Evolutionary conservation across 2,888 invertebrate species (phyloP), one percentile per base, ranked within the genome.

Genomic region (Trilocha varians): DNA sequence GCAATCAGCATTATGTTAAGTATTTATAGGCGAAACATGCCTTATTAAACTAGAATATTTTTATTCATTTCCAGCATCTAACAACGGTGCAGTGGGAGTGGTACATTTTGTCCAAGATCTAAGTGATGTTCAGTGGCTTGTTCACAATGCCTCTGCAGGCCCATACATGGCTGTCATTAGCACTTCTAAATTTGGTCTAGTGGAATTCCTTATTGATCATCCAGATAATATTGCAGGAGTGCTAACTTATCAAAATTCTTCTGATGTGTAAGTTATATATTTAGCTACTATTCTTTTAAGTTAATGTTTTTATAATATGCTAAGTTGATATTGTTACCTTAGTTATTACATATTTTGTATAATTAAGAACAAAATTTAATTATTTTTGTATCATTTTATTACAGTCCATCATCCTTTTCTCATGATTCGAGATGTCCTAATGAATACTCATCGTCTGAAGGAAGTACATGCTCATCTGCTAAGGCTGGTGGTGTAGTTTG

Each of bases 381-480:
- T 25, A 25, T 25, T 9, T 25, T 25, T 9, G 11, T 25, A 25
- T 5, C 25, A 4, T 11, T 25, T 25, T 25, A 2, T 76, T 76
- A 49, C 55, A 84, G 82, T 51, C 64, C 65, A n/a, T 58, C 48
- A 57, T 62, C 46, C 39, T 83, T 82, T 47, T 72, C 88, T 17
- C 89, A 90, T 41, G 97, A 97, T 52, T 88, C 91, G 39, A 87
- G 85, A 32, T 97, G 97, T 71, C 97, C 97, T 0, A 97, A 97
- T 78, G 88, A 91, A 62, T 89, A 88, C 57, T 92, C 91, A 45
- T 62, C 77, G 38, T 70, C 60, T 11, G 63, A 67, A 13, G 83
- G 75, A 15, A 84, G 83, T 43, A 72, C 75, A 46, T 83, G 85
- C 39, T 87, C 88, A 35, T 77, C 88, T 44, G 67, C 78, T 8